These are phyloP conservation scores for Cepphus grylle DNA, from an alignment of 2,113 vertebrate genomes.

Conservation along the genomic window DNA sequence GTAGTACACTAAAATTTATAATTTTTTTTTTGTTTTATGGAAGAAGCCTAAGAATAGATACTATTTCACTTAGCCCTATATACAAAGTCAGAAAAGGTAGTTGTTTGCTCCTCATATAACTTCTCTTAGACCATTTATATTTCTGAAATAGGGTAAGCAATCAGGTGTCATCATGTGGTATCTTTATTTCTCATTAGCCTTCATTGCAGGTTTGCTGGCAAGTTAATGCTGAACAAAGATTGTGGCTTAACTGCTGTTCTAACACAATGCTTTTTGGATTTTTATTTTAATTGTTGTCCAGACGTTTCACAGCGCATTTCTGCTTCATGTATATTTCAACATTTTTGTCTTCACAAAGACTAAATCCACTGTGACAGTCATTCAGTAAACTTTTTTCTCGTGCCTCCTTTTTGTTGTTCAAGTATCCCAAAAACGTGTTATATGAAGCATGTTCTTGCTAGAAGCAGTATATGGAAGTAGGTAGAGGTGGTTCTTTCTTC, in stretches of 20 bases:
- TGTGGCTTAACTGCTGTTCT: not conserved
- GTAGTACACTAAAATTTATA: not conserved
- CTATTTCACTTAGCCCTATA: not conserved
- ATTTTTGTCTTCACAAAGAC: not conserved
- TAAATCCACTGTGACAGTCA: not conserved
- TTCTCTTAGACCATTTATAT: not conserved
- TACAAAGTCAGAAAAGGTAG: not conserved
- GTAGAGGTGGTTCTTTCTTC: not conserved
- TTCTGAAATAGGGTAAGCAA: not conserved
- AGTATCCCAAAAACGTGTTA: not conserved
- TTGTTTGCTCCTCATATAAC: not conserved
- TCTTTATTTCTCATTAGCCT: not conserved
- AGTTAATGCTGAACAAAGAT: not conserved
- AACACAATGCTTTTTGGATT: not conserved
- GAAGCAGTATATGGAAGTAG: not conserved
- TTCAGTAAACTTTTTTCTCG: not conserved
- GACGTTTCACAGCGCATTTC: not conserved
- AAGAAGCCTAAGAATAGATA: not conserved
- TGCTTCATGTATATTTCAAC: not conserved
- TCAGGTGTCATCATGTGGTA: not conserved
- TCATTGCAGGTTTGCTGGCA: not conserved
- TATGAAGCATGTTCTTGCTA: not conserved
- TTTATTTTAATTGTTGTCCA: constrained; percentile 8
- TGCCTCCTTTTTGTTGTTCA: not conserved
- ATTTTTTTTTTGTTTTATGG: not conserved